A percentile compares a stretch with the other conserved stretches of the same genome.
Evolutionary conservation across 2,113 vertebrate genomes (phyloP).

Genomic region (Alethe castanea): DNA sequence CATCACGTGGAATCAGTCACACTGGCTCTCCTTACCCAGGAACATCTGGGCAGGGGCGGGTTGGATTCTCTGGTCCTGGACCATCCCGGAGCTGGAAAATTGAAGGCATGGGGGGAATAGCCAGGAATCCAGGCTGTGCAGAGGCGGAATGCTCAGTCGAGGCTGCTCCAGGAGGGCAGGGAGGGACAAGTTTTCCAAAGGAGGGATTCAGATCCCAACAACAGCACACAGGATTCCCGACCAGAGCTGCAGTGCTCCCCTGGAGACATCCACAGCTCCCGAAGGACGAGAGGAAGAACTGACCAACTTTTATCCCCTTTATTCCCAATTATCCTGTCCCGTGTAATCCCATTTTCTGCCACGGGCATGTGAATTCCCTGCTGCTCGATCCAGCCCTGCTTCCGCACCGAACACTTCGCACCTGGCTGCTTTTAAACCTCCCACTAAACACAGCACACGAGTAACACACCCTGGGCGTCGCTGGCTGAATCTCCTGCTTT

Average conservation of each 20-base stretch:
- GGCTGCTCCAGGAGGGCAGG: neutral
- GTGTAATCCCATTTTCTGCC: neutral
- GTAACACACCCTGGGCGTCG: neutral
- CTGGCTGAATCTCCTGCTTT: neutral
- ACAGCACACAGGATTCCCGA: neutral
- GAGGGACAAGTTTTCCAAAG: neutral
- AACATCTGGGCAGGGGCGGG: neutral
- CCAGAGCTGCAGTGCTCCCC: neutral
- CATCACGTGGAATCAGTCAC: neutral
- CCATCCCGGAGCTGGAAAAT: neutral
- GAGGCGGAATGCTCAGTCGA: neutral
- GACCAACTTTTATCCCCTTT: neutral
- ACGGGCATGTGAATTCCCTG: rapidly evolving
- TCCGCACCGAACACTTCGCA: neutral
- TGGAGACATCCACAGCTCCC: neutral
- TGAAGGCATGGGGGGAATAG: neutral
- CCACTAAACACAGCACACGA: neutral
- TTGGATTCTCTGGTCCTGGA: neutral
- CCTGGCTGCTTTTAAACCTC: neutral
- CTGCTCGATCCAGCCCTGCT: neutral
- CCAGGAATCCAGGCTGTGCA: neutral
- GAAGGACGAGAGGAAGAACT: rapidly evolving
- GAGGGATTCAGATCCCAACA: neutral
- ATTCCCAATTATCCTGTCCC: neutral
- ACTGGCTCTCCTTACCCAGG: neutral